These are phyloP conservation scores for Sarcoramphus papa DNA, from an alignment of 2,797 vertebrate genomes.

Conservation along the genomic window DNA sequence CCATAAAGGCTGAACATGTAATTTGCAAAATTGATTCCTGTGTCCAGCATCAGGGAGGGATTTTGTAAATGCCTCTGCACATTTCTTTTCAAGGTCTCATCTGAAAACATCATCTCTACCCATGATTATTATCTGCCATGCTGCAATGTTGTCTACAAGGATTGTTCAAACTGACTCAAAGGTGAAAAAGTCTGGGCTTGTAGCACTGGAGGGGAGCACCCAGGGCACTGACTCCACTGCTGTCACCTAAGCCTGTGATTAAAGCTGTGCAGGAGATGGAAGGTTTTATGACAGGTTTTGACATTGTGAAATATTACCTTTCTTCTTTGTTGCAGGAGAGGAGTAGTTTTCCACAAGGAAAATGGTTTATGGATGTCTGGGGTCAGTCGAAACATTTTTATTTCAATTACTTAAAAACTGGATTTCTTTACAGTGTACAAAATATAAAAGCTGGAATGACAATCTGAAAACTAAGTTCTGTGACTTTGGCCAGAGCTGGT, in stretches of 20 bases:
- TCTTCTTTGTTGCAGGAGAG: not conserved
- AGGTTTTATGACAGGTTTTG: not conserved
- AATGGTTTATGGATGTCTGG: not conserved
- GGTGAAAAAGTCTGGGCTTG: not conserved
- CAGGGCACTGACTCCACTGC: not conserved
- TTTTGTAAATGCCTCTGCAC: not conserved
- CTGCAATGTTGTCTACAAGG: not conserved
- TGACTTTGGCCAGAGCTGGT: not conserved
- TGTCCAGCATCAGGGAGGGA: not conserved
- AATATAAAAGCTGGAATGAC: not conserved
- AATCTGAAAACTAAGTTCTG: not conserved
- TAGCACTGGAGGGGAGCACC: not conserved
- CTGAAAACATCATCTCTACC: not conserved
- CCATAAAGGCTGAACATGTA: not conserved
- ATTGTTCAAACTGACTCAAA: not conserved
- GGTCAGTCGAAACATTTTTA: not conserved
- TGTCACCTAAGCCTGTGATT: not conserved
- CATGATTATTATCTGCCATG: fast-evolving
- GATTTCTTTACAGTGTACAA: not conserved
- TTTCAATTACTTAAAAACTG: not conserved
- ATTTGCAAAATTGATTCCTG: not conserved
- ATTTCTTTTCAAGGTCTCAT: not conserved
- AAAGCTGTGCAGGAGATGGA: not conserved
- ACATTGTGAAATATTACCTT: not conserved
- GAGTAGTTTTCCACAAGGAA: not conserved